phyloP scores from a whole-genome alignment of 2,888 invertebrate species.

The Rotaria sp. region DNA sequence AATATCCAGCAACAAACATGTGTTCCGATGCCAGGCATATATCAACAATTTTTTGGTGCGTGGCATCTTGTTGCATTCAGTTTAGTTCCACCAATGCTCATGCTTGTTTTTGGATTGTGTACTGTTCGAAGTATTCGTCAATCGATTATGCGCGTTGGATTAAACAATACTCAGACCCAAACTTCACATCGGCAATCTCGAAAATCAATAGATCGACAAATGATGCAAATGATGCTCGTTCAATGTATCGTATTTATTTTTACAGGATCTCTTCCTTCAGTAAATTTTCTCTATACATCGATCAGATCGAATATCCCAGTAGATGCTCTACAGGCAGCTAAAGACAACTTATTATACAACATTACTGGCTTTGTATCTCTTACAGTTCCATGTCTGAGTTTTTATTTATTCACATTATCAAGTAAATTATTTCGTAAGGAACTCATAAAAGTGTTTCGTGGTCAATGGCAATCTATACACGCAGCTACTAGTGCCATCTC shows the following conservation, averaged over 20 bases:
- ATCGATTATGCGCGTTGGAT: background rate
- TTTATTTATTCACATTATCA: background rate
- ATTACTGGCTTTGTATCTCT: background rate
- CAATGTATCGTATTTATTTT: background rate
- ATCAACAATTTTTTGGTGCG: background rate
- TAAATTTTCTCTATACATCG: background rate
- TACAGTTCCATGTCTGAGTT: background rate
- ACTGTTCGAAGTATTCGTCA: background rate
- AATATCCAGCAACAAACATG: background rate
- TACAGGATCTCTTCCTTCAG: background rate
- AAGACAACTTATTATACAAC: background rate
- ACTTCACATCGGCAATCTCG: background rate
- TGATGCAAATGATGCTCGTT: background rate
- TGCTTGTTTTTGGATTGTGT: background rate
- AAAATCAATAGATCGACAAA: background rate
- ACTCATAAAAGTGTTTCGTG: background rate
- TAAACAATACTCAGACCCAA: background rate
- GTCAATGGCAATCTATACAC: background rate
- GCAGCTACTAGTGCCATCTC: background rate
- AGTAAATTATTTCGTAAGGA: background rate
- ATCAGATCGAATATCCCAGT: background rate
- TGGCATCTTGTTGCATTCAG: background rate
- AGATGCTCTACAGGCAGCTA: background rate
- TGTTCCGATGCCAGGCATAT: background rate
- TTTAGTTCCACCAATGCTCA: background rate